Percentiles rank a stretch among this genome's conserved stretches.
These are phyloP conservation scores for Parasteatoda lunata DNA, from an alignment of 2,888 invertebrate species.

Conservation along the genomic window DNA sequence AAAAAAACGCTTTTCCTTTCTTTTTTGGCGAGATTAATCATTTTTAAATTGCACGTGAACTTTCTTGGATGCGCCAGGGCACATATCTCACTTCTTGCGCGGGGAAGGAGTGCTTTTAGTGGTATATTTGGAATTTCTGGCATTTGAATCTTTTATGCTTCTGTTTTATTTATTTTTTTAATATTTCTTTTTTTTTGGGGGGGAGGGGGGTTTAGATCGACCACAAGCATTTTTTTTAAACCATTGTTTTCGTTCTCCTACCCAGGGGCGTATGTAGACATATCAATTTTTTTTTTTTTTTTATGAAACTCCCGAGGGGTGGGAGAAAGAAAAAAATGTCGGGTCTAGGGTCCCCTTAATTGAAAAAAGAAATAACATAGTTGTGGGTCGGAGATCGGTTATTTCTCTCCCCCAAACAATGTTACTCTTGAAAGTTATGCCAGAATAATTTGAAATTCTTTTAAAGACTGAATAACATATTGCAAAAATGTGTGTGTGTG, in stretches of 20 bases:
- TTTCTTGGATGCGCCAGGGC: conserved; percentile 14
- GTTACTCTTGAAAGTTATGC: no score
- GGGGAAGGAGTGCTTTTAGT: neutral
- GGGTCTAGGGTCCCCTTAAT: conserved; percentile 35
- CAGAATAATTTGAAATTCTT: no score
- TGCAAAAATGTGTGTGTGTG: no score
- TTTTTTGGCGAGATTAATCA: conserved; percentile 65
- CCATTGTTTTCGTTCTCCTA: neutral
- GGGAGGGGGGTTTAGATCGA: neutral
- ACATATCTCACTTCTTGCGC: conserved; percentile 26
- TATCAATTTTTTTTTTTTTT: conserved; percentile 59
- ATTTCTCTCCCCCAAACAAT: neutral
- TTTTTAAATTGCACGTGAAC: conserved; percentile 64
- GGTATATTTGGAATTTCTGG: conserved; percentile 58
- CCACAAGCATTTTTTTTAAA: no score
- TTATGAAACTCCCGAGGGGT: conserved; percentile 29
- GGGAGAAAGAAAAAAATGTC: neutral
- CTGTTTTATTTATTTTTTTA: conserved; percentile 16
- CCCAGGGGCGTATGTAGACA: conserved; percentile 49
- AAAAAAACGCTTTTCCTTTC: conserved; percentile 18
- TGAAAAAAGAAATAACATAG: conserved; percentile 39
- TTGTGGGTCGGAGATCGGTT: conserved; percentile 14
- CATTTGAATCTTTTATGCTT: conserved; percentile 40
- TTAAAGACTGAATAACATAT: no score
- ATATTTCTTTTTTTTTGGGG: neutral